Conservation (phyloP, 2,113 vertebrate species). For the Chaetodon auriga region DNA sequence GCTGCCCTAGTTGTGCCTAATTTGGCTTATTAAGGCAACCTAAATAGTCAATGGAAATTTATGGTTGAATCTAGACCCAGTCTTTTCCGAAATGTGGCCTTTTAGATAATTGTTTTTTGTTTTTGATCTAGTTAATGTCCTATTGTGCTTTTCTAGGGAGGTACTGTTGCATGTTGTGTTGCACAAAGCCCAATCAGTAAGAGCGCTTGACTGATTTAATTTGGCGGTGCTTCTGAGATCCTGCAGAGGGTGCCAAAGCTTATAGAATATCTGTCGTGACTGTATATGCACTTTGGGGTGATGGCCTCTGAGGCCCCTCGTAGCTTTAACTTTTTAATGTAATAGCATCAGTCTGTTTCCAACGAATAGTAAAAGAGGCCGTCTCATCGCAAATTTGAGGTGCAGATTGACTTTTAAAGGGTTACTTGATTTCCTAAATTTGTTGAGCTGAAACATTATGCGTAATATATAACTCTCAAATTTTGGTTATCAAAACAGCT, state of each 20-base stretch:
- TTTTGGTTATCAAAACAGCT: background rate
- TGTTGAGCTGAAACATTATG: background rate
- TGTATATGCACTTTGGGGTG: background rate
- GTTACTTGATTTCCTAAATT: background rate
- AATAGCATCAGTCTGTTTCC: background rate
- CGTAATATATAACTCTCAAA: background rate
- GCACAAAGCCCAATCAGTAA: background rate
- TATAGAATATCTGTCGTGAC: constrained; percentile 56
- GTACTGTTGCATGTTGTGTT: accelerated
- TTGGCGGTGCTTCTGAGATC: constrained; percentile 44
- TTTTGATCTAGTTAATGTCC: background rate
- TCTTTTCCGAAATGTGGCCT: background rate
- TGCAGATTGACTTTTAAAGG: background rate
- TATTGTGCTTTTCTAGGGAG: background rate
- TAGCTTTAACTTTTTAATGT: background rate
- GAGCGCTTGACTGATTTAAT: constrained; percentile 12
- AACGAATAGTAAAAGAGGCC: background rate
- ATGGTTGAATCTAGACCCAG: background rate
- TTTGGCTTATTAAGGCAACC: background rate
- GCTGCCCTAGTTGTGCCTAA: no score
- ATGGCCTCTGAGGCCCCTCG: background rate
- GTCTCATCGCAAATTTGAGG: no score
- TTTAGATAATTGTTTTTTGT: background rate
- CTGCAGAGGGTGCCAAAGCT: constrained; percentile 81
- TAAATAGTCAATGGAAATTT: background rate